Base-by-base conservation (phyloP, 2,797 vertebrate species). In the Enteromius trimaculatus region DNA sequence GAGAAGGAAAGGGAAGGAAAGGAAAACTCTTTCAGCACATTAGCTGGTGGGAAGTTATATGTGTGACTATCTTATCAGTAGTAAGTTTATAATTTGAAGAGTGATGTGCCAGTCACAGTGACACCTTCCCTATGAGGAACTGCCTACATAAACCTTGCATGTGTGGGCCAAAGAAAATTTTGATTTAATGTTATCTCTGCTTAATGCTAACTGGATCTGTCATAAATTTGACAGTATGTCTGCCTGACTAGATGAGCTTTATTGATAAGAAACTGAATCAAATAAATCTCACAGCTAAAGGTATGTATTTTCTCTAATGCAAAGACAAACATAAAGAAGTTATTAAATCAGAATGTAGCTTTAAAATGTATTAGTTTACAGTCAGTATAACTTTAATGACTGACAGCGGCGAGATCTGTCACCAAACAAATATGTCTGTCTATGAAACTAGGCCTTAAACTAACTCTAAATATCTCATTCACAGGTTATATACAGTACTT, bases 171-270 rank as follows among this genome's bases (percentile, higher is more conserved):
- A 39, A 31, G 14, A 44, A 66, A 31, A 21, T 4, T 68, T 58
- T 77, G 6, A 82, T 82, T 51, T 75, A 53, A 49, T 51, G 58
- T 75, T 82, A 82, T 82, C 72, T 82, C 81, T 42, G 14, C 58
- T 82, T 77, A 82, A 76, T 66, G 23, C 64, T 66, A 77, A 82
- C 81, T 69, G 81, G 23, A 82, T 77, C 81, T 69, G 81, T 82
- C 81, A 82, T 55, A 64, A 55, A 55, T 76, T 17, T 77, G 81
- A 82, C 72, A 68, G 64, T 21, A 14, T 69, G 81, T 58, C 49
- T 76, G 62, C 34, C 23, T 64, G 62, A 55, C 47, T 31, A 65
- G 47, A 51, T 65, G 42, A 42, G 62, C 34, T 82, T 68, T 82
- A 77, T 82, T 19, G 23, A 77, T 77, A 82, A 82, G 47, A 62